Evolutionary conservation across 2,797 vertebrate genomes (phyloP).

Genomic region (Sciurus carolinensis): DNA sequence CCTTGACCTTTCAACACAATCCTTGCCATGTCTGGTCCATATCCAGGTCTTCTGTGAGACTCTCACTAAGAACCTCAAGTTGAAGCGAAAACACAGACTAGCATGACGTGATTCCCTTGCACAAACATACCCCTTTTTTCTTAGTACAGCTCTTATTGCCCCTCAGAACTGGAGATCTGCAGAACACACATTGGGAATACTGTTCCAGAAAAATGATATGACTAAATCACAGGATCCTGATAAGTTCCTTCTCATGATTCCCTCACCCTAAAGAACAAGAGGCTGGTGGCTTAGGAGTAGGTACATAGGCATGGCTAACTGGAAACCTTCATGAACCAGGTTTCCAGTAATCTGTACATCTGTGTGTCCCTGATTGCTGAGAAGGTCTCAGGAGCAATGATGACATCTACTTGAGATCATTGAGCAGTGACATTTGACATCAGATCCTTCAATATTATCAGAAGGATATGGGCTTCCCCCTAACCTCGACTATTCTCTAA

Average conservation of each 20-base stretch:
- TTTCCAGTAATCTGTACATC: neutral
- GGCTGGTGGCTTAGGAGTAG: neutral
- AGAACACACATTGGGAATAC: neutral
- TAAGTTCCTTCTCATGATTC: neutral
- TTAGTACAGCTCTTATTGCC: neutral
- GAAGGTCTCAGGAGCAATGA: neutral
- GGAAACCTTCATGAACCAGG: neutral
- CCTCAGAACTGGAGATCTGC: neutral
- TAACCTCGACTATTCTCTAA: neutral
- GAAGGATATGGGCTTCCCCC: neutral
- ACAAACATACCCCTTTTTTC: neutral
- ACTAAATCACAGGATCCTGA: neutral
- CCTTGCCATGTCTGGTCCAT: neutral
- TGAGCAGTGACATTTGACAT: neutral
- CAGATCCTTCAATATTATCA: neutral
- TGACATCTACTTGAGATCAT: neutral
- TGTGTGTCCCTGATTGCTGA: neutral
- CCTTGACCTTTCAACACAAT: neutral
- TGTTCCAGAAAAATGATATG: neutral
- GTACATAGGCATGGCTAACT: neutral
- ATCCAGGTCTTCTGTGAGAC: neutral
- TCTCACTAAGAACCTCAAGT: neutral
- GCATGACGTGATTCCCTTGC: neutral
- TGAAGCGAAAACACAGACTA: conserved; percentile 6
- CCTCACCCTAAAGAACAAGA: neutral